These are phyloP conservation scores for Eristalis intricaria DNA, from an alignment of 2,888 invertebrate species.

Conservation along the genomic window DNA sequence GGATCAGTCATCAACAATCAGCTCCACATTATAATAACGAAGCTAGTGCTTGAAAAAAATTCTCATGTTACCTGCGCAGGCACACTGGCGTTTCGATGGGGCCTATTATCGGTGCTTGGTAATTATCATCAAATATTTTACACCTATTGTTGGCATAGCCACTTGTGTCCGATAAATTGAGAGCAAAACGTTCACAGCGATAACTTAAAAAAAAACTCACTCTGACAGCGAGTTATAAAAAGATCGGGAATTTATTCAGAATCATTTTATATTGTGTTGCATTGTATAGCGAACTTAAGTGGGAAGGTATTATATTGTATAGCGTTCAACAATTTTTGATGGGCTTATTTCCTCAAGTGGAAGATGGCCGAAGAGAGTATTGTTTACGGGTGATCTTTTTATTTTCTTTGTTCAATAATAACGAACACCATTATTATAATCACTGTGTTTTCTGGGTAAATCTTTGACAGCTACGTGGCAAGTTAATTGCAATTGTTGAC, in stretches of 20 bases:
- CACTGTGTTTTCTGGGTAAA: conserved; percentile 12
- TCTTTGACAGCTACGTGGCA: conserved; percentile 57
- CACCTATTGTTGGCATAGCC: conserved; percentile 52
- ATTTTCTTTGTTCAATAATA: conserved; percentile 47
- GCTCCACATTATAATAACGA: neutral
- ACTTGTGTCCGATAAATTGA: conserved; percentile 52
- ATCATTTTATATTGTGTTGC: conserved; percentile 45
- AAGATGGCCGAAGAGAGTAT: conserved; percentile 43
- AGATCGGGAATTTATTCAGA: conserved; percentile 30
- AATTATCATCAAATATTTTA: conserved; percentile 62
- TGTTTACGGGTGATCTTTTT: conserved; percentile 62
- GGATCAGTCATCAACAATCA: neutral
- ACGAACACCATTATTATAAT: conserved; percentile 49
- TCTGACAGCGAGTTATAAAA: conserved; percentile 7
- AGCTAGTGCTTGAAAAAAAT: conserved; percentile 2
- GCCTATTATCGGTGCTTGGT: conserved; percentile 44
- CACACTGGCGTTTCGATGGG: conserved; percentile 45
- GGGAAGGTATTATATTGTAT: conserved; percentile 12
- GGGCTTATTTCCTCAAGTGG: conserved; percentile 63
- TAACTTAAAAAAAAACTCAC: neutral
- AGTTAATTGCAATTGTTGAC: conserved; percentile 68
- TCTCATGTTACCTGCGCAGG: conserved; percentile 45
- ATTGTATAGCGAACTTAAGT: conserved; percentile 19
- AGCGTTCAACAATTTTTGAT: conserved; percentile 29
- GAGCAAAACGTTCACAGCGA: conserved; percentile 13